Base-by-base conservation (phyloP, 2,888 invertebrate genomes). In the Lingula anatina region DNA sequence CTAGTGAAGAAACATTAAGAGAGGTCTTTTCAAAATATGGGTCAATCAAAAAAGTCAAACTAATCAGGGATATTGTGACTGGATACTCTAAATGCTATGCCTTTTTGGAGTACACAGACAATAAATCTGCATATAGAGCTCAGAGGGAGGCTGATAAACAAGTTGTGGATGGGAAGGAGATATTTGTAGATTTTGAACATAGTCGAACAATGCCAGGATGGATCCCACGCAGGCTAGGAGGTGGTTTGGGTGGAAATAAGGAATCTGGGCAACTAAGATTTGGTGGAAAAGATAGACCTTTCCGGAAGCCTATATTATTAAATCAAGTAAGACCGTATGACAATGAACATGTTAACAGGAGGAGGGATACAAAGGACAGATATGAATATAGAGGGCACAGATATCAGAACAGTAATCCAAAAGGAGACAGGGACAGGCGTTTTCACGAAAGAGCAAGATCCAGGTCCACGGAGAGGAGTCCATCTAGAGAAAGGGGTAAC, bases 221-320 rank as follows among this genome's bases (percentile, higher is more conserved):
- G 92, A 84, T 85, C 68, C 92, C 92, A 2, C 81, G 92, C 55
- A 78, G 92, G 55, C 78, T 91, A 5, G 92, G 92, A 3, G 92
- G 92, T 18, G 92, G 92, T 15, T 87, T 90, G 68, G 90, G 90
- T 3, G 92, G 92, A 0, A 83, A 82, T 57, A 90, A 88, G 65
- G 88, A 89, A 73, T 87, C 91, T 0, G 92, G 92, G 0, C 92
- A 93, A 70, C 79, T 92, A 38, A 77, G 92, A 52, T 93, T 92
- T 79, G 92, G 92, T 1, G 87, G 92, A 41, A 81, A 83, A 61
- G 86, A 86, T 47, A 79, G 88, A 61, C 89, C 89, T 0, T 91
- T 89, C 69, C 84, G 66, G 44, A 76, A 68, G 55, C 78, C 77
- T 2, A 65, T 61, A 12, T 31, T 31, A 31, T n/a, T n/a, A n/a